A percentile compares a stretch with the other conserved stretches of the same genome.
These are phyloP conservation scores for Oreohelix idahoensis DNA, from an alignment of 1,140 invertebrate genomes.

Conservation along the genomic window DNA sequence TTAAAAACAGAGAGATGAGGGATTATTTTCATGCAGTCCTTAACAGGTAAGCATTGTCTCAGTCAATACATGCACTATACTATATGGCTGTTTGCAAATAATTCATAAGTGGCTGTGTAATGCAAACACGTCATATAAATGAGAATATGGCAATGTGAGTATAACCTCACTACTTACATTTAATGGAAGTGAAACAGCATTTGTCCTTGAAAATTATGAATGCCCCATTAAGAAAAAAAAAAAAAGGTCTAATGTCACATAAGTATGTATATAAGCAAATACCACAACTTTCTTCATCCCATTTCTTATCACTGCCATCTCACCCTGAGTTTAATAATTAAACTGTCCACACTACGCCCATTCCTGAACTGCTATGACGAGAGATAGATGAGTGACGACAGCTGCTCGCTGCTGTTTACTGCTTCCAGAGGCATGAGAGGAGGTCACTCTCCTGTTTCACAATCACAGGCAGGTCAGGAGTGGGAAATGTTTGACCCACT, in stretches of 20 bases:
- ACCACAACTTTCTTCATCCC: not conserved
- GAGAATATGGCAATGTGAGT: not conserved
- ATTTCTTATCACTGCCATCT: slow-evolving; percentile 33
- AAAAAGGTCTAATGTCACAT: not conserved
- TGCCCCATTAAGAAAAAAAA: not conserved
- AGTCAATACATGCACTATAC: not conserved
- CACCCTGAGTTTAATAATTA: slow-evolving; percentile 35
- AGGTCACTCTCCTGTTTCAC: slow-evolving; percentile 80
- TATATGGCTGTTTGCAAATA: too few relatives aligned
- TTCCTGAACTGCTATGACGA: not conserved
- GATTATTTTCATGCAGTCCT: too few relatives aligned
- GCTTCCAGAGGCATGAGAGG: slow-evolving; percentile 4
- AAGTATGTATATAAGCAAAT: not conserved
- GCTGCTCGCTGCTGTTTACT: not conserved
- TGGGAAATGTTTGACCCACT: slow-evolving; percentile 83
- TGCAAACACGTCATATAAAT: too few relatives aligned
- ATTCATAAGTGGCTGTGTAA: not conserved
- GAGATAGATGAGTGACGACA: not conserved
- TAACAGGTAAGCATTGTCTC: too few relatives aligned
- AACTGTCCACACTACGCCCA: slow-evolving; percentile 33
- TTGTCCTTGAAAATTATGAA: too few relatives aligned
- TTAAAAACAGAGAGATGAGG: too few relatives aligned
- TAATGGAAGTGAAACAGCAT: not conserved
- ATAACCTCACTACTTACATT: not conserved
- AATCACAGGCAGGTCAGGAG: slow-evolving; percentile 86